Base-by-base conservation (phyloP, 2,888 invertebrate species). In the Cyaniris semiargus region DNA sequence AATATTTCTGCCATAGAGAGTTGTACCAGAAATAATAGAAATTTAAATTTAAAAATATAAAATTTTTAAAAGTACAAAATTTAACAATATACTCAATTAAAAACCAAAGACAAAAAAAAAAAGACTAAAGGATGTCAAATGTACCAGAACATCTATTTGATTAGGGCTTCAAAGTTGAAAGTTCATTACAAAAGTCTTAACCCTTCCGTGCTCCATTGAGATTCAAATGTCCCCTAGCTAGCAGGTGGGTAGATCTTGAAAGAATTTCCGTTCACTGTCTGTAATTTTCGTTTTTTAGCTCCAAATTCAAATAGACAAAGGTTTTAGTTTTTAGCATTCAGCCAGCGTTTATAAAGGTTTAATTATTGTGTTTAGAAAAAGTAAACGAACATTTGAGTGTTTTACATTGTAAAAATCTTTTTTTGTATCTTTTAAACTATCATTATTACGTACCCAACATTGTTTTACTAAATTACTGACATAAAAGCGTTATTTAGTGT, bases 151-250 rank as follows among this genome's bases (percentile, higher is more conserved):
- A 48, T 75, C 44, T 70, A 78, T 74, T 53, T 76, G 76, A 79
- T 78, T 58, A 58, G 48, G 70, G n/a, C n/a, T 15, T 7, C 13
- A 23, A 71, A 38, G 71, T 58, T 56, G 23, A 58, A 78, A 79
- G 78, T 77, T 80, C 77, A 77, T 78, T 78, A 82, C 82, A 84
- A 83, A 85, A 84, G 86, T 87, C 87, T 89, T 87, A 88, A 88
- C 90, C 92, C 91, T 92, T 91, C 87, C 83, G 85, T 80, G 84
- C 80, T 81, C 81, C 84, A 83, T 82, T 93, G 89, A 91, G 86
- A 93, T 93, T 93, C 86, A 91, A 92, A 93, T 89, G 89, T 89
- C 90, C 88, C 89, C 88, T 83, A 86, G 91, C 88, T 83, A 86
- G 91, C 91, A 91, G 91, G 89, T 90, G 89, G 82, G 80, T 81